Evolutionary conservation across 2,113 vertebrate genomes (phyloP), one percentile per base, ranked within the genome.

Genomic region (Nematolebias whitei): DNA sequence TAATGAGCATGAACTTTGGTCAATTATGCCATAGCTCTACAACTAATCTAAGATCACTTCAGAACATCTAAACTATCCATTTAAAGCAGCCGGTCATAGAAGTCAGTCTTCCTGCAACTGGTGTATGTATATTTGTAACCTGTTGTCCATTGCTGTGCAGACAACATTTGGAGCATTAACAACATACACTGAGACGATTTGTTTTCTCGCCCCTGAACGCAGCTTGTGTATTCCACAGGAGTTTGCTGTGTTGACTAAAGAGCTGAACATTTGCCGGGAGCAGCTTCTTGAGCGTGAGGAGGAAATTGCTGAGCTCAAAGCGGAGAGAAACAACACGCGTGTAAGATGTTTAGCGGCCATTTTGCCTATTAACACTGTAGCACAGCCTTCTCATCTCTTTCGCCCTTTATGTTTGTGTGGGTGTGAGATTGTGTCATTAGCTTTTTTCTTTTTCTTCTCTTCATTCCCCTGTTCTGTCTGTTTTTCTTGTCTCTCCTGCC

Each of bases 281-380:
- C 96, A 98, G 89, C 92, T 98, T 63, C 90, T 96, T 76, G 96
- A 98, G 87, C 90, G 96, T 60, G 96, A 98, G 87, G 95, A 98
- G 85, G 96, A 98, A 90, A 97, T 97, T 9, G 91, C 94, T 0
- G 96, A 98, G 85, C 92, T 98, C 74, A 97, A 97, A 83, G 96
- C 96, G 0, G 96, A 98, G 89, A 91, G 96, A 62, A 98, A 97
- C 92, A 98, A 98, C 90, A 98, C 96, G 29, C 78, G 96, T 69
- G 90, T 90, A 87, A 90, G 88, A 86, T 79, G 67, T 83, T 85
- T 71, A 79, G 76, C 76, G 11, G 78, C 85, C 87, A 87, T 90
- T 90, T 88, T 87, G 85, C 86, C 48, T 74, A 72, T 85, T 86
- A 81, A 71, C 76, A 62, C 79, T 67, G 54, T 78, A 69, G 76